Base-by-base conservation (phyloP, 2,888 invertebrate species). In the Dermolepida albohirtum region DNA sequence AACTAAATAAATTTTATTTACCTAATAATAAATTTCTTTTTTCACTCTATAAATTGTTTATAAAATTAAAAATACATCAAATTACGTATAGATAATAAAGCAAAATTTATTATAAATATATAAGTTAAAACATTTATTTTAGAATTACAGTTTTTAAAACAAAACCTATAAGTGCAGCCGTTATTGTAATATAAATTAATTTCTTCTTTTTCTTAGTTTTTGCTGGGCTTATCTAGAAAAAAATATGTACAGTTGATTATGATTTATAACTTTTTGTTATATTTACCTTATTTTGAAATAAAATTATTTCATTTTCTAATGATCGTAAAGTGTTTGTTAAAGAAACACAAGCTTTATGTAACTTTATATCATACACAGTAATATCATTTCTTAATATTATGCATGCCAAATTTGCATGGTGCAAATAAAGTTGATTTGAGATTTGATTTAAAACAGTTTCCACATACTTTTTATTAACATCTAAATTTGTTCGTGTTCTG, bases 401-500 rank as follows among this genome's bases (percentile, higher is more conserved):
- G 66, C 75, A 76, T 0, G 73, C 69, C 27, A 78, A 68, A 54
- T 70, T 74, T 5, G 77, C 78, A 51, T 74, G 64, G 47, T 78
- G 77, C 11, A 73, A 62, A 6, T 70, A 34, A 10, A 78, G 54
- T 11, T 77, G 78, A 11, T 71, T 64, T 4, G 65, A 67, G 14
- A 76, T 73, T 41, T 76, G 73, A 27, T 66, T 59, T 6, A 77
- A 27, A 6, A 75, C 72, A 11, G 71, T 51, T 29, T 73, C 41
- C 7, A 74, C 64, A 57, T 77, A 77, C 39, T 72, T 70, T 39
- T 70, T 44, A 47, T 74, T 71, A 7, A 77, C 57, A 4, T 16
- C 5, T n/a, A 69, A 43, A 22, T 75, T 62, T 8, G 66, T 40
- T 55, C 29, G 47, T 34, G 70, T 74, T 52, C 76, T 76, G 43